Base-by-base conservation (phyloP, 1,140 invertebrate species). In the Vollenhovia emeryi region DNA sequence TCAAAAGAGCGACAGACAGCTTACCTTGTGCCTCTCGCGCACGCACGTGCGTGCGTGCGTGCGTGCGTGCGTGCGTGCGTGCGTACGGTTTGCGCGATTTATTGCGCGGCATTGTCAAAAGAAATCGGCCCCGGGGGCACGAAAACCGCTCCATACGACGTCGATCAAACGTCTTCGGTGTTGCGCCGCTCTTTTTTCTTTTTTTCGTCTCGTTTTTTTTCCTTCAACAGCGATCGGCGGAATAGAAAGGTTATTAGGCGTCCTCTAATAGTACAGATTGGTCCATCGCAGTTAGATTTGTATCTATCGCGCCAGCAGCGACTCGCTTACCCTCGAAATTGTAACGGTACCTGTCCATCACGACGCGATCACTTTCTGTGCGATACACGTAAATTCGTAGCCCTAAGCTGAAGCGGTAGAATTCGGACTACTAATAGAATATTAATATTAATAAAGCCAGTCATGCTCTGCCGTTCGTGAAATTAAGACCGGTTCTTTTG, bases 331-430 rank as follows among this genome's bases (percentile, higher is more conserved):
- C 69, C 55, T 87, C 27, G 73, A 80, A 84, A 82, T 86, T 89
- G 78, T 91, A 91, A 88, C 89, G 89, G 89, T 85, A 59, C 76
- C 62, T 71, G 74, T 86, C 87, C 73, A 87, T 90, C 80, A 86
- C 71, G 50, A 6, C n/a, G 68, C n/a, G 73, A 82, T 80, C 75
- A 52, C 45, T 68, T 43, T 18, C 43, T 43, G 24, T 40, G 33
- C 48, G 50, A 57, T 80, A 80, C 18, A 55, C 36, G 36, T 57
- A 27, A 57, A 57, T 18, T 30, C 55, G 48, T 79, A 33, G 36
- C 50, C 36, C 15, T 18, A 27, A 80, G 36, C 21, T 30, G 62
- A 57, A 43, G 33, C 62, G 36, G 9, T 30, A 30, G 27, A 64
- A 18, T 57, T 7, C 6, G 33, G 57, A 50, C 50, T 45, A 57